phyloP scores from a whole-genome alignment of 1,140 invertebrate genomes.

The Macrostomum lignano region DNA sequence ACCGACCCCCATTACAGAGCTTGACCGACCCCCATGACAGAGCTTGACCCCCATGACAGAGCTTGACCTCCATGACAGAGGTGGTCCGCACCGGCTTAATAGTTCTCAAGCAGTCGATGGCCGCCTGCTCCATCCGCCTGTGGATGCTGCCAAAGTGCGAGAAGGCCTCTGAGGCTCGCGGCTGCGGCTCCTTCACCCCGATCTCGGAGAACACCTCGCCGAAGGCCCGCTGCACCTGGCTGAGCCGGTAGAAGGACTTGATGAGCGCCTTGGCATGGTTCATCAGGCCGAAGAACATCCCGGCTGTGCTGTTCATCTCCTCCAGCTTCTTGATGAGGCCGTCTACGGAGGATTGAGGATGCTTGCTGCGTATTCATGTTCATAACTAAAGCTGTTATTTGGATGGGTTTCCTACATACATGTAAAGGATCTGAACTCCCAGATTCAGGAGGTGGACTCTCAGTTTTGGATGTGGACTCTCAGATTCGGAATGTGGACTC shows the following conservation, averaged over 20 bases:
- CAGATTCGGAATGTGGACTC: no score
- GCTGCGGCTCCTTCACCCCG: conserved; percentile 73
- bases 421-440: no score
- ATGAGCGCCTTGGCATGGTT: conserved; percentile 52
- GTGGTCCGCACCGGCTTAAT: conserved; percentile 46
- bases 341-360: conserved; percentile 32
- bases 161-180: conserved; percentile 72
- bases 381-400: neutral
- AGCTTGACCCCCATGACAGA: no score
- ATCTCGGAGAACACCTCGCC: conserved; percentile 74
- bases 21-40: no score
- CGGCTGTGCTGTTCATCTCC: conserved; percentile 50
- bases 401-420: conserved; percentile 4
- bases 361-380: neutral
- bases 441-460: no score
- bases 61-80: no score
- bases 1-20: no score
- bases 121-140: conserved; percentile 60
- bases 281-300: conserved; percentile 38
- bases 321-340: conserved; percentile 72
- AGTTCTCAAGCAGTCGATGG: conserved; percentile 57
- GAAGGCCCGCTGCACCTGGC: conserved; percentile 49
- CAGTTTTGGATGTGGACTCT: no score
- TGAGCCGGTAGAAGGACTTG: conserved; percentile 40
- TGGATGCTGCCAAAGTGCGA: conserved; percentile 76